A percentile compares a stretch with the other conserved stretches of the same genome.
Evolutionary conservation across 1,140 invertebrate species (phyloP).

Genomic region (Sweltsa coloradensis): DNA sequence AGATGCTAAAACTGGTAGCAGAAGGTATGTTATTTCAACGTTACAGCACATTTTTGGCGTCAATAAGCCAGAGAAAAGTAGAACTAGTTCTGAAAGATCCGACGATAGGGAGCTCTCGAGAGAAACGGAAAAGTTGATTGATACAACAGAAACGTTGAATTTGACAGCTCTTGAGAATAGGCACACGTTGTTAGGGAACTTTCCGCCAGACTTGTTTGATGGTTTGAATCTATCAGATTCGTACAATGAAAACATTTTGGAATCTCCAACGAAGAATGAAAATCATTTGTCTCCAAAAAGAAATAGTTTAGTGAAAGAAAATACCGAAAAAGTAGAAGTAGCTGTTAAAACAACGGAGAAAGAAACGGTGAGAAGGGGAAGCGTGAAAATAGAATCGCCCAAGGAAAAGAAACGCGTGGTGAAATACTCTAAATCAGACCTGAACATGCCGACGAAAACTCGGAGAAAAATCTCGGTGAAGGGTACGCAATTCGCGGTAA

Average conservation of each 20-base stretch:
- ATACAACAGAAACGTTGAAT: not conserved
- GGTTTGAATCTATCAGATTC: not conserved
- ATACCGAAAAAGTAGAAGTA: not conserved
- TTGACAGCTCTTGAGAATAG: not conserved
- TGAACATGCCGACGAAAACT: not conserved
- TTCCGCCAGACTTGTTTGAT: not conserved
- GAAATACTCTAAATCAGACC: not conserved
- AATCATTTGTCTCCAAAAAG: too few relatives aligned
- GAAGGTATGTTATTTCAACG: slow-evolving; percentile 6
- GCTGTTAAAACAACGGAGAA: not conserved
- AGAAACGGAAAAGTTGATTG: not conserved
- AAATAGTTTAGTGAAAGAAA: not conserved
- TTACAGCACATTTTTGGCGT: slow-evolving; percentile 9
- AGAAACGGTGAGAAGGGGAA: not conserved
- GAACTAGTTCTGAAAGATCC: not conserved
- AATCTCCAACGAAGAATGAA: too few relatives aligned
- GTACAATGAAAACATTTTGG: too few relatives aligned
- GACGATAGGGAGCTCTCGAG: not conserved
- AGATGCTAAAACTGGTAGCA: not conserved
- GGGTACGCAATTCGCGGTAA: not conserved
- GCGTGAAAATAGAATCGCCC: not conserved
- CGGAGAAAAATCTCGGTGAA: not conserved
- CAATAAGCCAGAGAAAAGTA: not conserved
- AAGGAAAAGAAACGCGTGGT: not conserved
- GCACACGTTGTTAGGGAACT: not conserved